A percentile compares a stretch with the other conserved stretches of the same genome.
Evolutionary conservation across 1,140 invertebrate genomes (phyloP).

Genomic region (Schlechtendalia chinensis): DNA sequence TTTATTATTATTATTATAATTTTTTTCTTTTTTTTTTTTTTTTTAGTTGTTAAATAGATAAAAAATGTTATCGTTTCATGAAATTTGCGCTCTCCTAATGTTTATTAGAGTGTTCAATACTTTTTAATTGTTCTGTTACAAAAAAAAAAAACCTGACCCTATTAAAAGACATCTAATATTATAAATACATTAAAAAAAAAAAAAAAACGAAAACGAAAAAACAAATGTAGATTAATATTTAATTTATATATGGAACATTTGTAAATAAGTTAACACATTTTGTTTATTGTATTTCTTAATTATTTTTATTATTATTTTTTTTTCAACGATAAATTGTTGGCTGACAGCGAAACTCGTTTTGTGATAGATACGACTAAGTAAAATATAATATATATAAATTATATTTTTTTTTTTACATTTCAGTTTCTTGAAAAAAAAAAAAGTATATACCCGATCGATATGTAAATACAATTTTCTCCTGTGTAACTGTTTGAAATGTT

Average conservation of each 20-base stretch:
- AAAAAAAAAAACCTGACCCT: background rate
- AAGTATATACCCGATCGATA: background rate
- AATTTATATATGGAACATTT: slow-evolving; percentile 48
- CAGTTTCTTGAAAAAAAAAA: slow-evolving; percentile 28
- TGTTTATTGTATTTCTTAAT: slow-evolving; percentile 40
- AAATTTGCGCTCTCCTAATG: slow-evolving; percentile 10
- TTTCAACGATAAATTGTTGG: slow-evolving; percentile 45
- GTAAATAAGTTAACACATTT: slow-evolving; percentile 45
- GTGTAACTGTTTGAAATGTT: slow-evolving; percentile 35
- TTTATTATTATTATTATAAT: slow-evolving; percentile 20
- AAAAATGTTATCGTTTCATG: slow-evolving; percentile 40
- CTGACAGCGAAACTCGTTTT: slow-evolving; percentile 44
- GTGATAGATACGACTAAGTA: slow-evolving; percentile 48
- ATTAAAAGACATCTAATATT: slow-evolving; percentile 34
- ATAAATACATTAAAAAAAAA: slow-evolving; percentile 7
- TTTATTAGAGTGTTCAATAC: background rate
- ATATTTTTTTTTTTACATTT: slow-evolving; percentile 44
- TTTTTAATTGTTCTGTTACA: slow-evolving; percentile 6
- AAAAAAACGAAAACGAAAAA: background rate
- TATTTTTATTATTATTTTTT: slow-evolving; percentile 36
- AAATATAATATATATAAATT: slow-evolving; percentile 25
- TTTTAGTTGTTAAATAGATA: slow-evolving; percentile 36
- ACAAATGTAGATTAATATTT: slow-evolving; percentile 41
- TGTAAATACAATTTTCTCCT: slow-evolving; percentile 35
- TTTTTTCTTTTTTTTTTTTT: slow-evolving; percentile 34